Percentiles rank a stretch among this genome's conserved stretches.
Conservation (phyloP, 2,797 vertebrate genomes). For the Ambastaia sidthimunki region DNA sequence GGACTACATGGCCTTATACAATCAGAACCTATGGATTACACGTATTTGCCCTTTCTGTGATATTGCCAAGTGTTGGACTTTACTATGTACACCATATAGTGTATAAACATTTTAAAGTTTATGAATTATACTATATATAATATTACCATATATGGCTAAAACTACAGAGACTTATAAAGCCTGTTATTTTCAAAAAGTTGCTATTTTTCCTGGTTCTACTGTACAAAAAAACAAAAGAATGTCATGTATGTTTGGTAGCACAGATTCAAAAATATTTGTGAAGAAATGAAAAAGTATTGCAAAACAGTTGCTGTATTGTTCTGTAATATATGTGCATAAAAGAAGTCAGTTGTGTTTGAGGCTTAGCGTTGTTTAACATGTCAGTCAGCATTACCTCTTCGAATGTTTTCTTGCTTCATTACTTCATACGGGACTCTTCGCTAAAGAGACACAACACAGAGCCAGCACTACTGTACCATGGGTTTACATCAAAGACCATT, state of each 20-base stretch:
- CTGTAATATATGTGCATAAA: conserved; percentile 58
- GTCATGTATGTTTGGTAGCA: conserved; percentile 68
- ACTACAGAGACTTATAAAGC: conserved; percentile 53
- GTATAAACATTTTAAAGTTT: conserved; percentile 19
- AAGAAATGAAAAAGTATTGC: conserved; percentile 50
- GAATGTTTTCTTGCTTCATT: conserved; percentile 61
- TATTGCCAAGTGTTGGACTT: conserved; percentile 33
- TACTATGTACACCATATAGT: conserved; percentile 24
- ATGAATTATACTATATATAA: conserved; percentile 18
- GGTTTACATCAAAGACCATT: conserved; percentile 82
- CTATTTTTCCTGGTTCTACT: conserved; percentile 58
- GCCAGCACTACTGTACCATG: conserved; percentile 60
- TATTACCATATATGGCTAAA: conserved; percentile 23
- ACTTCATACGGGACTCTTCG: conserved; percentile 55
- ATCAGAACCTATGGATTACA: conserved; percentile 62
- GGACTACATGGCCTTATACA: conserved; percentile 78
- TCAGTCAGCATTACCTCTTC: conserved; percentile 58
- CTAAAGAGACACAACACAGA: conserved; percentile 53
- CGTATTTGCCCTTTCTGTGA: conserved; percentile 57
- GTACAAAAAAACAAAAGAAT: conserved; percentile 63
- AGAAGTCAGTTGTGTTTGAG: conserved; percentile 63
- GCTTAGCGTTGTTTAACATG: conserved; percentile 62
- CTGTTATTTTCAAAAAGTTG: conserved; percentile 43
- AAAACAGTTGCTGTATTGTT: conserved; percentile 56
- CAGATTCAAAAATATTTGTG: conserved; percentile 52